phyloP scores from a whole-genome alignment of 1,140 invertebrate genomes.

The Brachionus angularis region DNA sequence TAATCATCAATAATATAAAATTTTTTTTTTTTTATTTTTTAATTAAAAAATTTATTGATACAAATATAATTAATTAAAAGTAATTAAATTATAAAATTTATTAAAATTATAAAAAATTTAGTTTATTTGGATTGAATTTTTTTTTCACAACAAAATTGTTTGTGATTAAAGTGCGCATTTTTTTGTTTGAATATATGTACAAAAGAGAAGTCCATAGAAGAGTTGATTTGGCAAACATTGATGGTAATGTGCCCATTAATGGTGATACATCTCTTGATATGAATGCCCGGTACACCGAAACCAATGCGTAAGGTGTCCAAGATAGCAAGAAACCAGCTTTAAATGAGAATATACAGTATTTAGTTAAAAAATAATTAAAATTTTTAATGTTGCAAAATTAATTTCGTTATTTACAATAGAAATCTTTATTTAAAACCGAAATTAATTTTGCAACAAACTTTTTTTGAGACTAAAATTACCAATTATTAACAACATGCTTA shows the following conservation, averaged over 20 bases:
- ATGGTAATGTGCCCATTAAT: conserved; percentile 23
- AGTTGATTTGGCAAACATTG: conserved; percentile 38
- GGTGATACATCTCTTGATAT: neutral
- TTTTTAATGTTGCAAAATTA: too few species aligned
- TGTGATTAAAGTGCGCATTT: neutral
- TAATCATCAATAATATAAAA: too few species aligned
- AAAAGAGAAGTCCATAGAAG: conserved; percentile 30
- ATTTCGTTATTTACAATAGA: too few species aligned
- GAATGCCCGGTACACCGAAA: conserved; percentile 20
- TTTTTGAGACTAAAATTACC: neutral
- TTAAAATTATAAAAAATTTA: neutral
- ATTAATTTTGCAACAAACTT: too few species aligned
- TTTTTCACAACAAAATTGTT: neutral
- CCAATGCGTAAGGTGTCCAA: conserved; percentile 36
- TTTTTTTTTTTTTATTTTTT: too few species aligned
- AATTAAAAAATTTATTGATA: too few species aligned
- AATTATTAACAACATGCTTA: conserved; percentile 29
- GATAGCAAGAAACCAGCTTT: neutral
- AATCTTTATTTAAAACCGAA: too few species aligned
- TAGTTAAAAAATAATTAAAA: too few species aligned
- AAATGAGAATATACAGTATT: too few species aligned
- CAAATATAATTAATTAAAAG: too few species aligned
- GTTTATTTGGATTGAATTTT: neutral
- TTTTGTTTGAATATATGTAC: conserved; percentile 31
- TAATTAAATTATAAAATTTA: too few species aligned